Percentiles rank a stretch among this genome's conserved stretches.
Conservation (phyloP, 2,113 vertebrate species). For the Myotis davidii region DNA sequence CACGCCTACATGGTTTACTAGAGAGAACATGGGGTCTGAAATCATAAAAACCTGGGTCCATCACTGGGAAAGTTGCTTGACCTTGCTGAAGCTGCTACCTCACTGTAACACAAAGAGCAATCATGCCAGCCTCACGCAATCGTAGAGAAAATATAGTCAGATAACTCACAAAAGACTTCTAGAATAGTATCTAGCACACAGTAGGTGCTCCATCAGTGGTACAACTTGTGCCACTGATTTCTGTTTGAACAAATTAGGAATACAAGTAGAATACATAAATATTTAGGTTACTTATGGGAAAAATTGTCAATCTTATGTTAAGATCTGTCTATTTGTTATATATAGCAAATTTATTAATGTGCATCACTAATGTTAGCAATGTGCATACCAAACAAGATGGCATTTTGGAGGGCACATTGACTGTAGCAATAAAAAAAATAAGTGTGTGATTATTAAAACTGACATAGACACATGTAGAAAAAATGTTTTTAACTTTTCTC, state of each 20-base stretch:
- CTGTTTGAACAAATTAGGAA: constrained; percentile 45
- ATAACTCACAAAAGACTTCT: background rate
- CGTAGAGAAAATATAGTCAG: background rate
- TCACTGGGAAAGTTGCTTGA: background rate
- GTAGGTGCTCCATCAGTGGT: background rate
- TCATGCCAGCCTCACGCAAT: background rate
- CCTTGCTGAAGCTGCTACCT: background rate
- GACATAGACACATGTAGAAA: background rate
- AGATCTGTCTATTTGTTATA: background rate
- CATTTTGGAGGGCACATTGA: constrained; percentile 11
- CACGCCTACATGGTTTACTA: background rate
- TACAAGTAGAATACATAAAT: background rate
- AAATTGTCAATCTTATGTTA: background rate
- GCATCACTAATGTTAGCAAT: background rate
- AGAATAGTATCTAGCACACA: background rate
- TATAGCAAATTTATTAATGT: background rate
- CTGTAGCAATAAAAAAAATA: constrained; percentile 21
- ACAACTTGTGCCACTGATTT: background rate
- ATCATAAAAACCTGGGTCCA: background rate
- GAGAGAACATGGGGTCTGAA: background rate
- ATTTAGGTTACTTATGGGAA: background rate
- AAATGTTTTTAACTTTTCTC: background rate
- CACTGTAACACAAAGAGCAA: background rate
- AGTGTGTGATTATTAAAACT: constrained; percentile 31
- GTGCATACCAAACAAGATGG: background rate